A percentile compares a stretch with the other conserved stretches of the same genome.
Conservation (phyloP, 2,797 vertebrate genomes). For the Enoplosus armatus region DNA sequence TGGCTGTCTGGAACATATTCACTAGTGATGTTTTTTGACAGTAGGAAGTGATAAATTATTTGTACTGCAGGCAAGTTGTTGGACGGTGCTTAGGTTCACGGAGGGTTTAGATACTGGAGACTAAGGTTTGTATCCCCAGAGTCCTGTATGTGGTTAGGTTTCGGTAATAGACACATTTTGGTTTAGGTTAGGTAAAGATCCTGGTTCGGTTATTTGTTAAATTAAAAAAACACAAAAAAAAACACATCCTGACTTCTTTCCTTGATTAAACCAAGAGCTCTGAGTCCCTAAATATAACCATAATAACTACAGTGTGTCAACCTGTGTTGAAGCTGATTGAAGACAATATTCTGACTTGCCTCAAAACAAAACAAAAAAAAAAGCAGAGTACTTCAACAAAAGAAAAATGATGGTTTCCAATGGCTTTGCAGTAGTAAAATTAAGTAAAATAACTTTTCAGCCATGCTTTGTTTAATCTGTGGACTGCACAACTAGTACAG, state of each 20-base stretch:
- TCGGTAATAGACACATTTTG: background rate
- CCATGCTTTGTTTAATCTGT: slow-evolving; percentile 1
- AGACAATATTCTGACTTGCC: background rate
- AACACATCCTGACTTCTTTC: background rate
- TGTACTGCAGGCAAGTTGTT: background rate
- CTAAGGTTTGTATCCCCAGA: background rate
- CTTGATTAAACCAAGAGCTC: background rate
- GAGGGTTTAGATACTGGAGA: background rate
- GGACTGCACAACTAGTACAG: background rate
- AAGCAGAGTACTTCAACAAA: background rate
- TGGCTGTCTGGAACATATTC: background rate
- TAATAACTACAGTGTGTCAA: background rate
- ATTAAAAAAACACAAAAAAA: background rate
- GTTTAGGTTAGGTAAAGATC: background rate
- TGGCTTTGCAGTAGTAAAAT: background rate
- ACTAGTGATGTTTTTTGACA: background rate
- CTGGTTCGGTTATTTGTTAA: background rate
- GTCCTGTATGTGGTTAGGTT: background rate
- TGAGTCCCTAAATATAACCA: background rate
- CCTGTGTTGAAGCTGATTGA: background rate
- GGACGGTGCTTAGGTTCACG: background rate
- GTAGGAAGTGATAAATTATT: background rate
- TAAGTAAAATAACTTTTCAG: background rate
- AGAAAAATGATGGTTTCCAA: background rate
- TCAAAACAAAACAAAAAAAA: no score